Conservation (phyloP, 2,888 invertebrate genomes). For the Lithophane leautieri region DNA sequence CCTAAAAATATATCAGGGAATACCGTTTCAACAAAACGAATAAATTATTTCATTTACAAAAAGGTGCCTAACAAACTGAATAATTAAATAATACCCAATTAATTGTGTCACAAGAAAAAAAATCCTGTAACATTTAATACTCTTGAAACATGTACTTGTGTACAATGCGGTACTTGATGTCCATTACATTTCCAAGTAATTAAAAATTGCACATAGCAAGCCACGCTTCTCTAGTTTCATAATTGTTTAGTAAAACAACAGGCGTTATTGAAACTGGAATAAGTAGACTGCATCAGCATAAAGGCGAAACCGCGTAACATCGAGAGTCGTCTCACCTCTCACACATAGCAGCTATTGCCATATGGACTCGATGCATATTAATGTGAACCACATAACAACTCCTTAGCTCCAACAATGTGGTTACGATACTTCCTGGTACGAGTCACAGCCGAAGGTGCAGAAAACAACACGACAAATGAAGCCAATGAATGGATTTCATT, state of each 20-base stretch:
- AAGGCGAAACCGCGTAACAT: constrained; percentile 69
- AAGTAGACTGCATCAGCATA: constrained; percentile 69
- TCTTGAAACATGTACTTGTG: not conserved
- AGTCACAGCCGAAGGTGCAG: constrained; percentile 59
- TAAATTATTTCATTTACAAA: not conserved
- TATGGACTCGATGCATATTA: constrained; percentile 83
- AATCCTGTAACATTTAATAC: not conserved
- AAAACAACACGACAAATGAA: constrained; percentile 67
- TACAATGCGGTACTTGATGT: constrained; percentile 13
- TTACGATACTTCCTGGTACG: constrained; percentile 85
- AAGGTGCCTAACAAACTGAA: not conserved
- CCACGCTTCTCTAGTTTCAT: constrained; percentile 57
- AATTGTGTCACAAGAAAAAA: not conserved
- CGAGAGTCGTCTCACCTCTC: constrained; percentile 72
- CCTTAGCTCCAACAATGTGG: constrained; percentile 78
- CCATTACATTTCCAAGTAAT: constrained; percentile 34
- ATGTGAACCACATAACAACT: constrained; percentile 81
- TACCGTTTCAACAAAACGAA: not conserved
- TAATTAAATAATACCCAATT: not conserved
- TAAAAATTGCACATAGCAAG: constrained; percentile 45
- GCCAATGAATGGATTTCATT: constrained; percentile 44
- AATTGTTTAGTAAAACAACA: constrained; percentile 62
- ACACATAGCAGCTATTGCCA: constrained; percentile 70
- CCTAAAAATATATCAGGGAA: not conserved
- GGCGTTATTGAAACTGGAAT: constrained; percentile 66